Evolutionary conservation across 2,888 invertebrate species (phyloP).

Genomic region (Meteorus cinctellus): DNA sequence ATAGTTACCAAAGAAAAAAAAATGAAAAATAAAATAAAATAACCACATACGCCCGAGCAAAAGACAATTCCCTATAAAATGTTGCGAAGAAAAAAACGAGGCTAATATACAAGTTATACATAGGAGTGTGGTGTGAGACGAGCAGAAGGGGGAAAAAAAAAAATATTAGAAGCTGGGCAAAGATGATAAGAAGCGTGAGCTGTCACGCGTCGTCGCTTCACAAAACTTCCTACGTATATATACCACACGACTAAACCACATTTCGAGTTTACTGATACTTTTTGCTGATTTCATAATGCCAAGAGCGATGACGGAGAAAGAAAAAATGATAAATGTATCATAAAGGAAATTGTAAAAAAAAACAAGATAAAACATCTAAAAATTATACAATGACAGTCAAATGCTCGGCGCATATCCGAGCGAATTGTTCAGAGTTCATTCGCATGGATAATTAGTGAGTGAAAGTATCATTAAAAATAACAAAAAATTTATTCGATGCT

Average conservation of each 20-base stretch:
- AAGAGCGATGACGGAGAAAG: not conserved
- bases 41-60: not conserved
- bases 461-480: not conserved
- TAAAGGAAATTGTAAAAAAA: not conserved
- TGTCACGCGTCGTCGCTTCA: conserved; percentile 49
- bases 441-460: conserved; percentile 1
- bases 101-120: not conserved
- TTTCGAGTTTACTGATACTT: conserved; percentile 14
- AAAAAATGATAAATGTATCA: not conserved
- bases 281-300: conserved; percentile 12
- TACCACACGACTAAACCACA: conserved; percentile 11
- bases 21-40: not conserved
- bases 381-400: conserved; percentile 8
- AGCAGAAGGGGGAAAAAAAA: conserved; percentile 10
- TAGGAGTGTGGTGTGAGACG: not conserved
- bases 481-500: not conserved
- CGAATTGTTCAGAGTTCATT: not conserved
- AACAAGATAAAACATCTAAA: not conserved
- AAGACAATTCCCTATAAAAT: no score
- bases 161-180: conserved; percentile 52
- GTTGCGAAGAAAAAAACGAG: no score
- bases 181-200: conserved; percentile 51
- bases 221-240: conserved; percentile 33
- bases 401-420: not conserved
- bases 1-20: not conserved